phyloP scores from a whole-genome alignment of 2,113 vertebrate genomes.

The Stegastes partitus region DNA sequence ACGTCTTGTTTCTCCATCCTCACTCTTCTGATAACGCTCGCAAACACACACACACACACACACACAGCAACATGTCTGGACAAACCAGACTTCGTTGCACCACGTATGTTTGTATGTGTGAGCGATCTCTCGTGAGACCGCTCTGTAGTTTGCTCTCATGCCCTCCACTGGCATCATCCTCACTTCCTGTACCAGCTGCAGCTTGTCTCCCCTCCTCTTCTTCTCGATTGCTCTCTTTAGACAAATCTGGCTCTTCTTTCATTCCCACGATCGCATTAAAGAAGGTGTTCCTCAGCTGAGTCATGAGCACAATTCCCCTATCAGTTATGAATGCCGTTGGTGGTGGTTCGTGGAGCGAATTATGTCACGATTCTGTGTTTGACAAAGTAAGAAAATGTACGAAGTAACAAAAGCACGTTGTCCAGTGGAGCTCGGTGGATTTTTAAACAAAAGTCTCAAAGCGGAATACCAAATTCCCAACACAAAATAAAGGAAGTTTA shows the following conservation, averaged over 20 bases:
- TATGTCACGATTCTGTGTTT: neutral
- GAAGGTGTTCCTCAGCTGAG: constrained; percentile 51
- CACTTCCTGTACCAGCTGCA: constrained; percentile 82
- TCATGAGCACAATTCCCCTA: constrained; percentile 38
- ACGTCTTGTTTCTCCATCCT: constrained; percentile 70
- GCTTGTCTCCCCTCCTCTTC: constrained; percentile 47
- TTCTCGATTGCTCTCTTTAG: constrained; percentile 27
- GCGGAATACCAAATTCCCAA: too few relatives aligned
- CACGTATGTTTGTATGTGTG: constrained; percentile 44
- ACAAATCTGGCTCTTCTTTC: constrained; percentile 43
- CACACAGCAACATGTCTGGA: constrained; percentile 55
- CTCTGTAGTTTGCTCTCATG: constrained; percentile 64
- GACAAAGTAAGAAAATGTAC: too few relatives aligned
- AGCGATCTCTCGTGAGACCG: constrained; percentile 57
- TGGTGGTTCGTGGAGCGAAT: constrained; percentile 13
- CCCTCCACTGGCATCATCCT: constrained; percentile 72
- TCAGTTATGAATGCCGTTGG: constrained; percentile 36
- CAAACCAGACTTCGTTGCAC: constrained; percentile 40
- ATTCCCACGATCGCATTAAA: constrained; percentile 74
- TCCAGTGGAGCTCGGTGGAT: too few relatives aligned
- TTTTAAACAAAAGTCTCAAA: too few relatives aligned
- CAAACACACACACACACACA: constrained; percentile 39
- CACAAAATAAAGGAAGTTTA: too few relatives aligned
- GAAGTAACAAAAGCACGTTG: neutral
- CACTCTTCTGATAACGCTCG: constrained; percentile 64